Evolutionary conservation across 2,797 vertebrate species (phyloP).

Genomic region (Sarcophilus harrisii): DNA sequence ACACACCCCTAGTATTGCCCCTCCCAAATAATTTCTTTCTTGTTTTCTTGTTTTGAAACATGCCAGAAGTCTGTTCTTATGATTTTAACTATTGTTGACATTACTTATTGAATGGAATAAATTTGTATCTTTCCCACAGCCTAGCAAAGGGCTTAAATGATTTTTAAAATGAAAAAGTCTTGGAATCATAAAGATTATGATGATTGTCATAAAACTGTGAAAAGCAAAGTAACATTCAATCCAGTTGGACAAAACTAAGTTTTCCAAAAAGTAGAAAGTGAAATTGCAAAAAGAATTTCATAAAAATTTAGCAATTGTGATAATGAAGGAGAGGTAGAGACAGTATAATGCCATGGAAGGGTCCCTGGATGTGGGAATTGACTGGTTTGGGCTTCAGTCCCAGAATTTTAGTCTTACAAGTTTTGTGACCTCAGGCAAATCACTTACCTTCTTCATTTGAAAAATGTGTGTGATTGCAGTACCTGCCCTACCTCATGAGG

Average conservation of each 20-base stretch:
- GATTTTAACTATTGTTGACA: not conserved
- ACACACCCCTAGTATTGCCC: not conserved
- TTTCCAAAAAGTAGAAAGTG: conserved; percentile 55
- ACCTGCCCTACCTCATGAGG: not conserved
- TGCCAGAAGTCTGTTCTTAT: conserved; percentile 2
- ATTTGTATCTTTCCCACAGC: not conserved
- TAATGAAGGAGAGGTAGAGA: not conserved
- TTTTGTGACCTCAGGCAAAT: not conserved
- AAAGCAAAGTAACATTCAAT: conserved; percentile 1
- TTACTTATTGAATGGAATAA: conserved; percentile 3
- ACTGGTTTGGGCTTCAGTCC: not conserved
- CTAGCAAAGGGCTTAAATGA: not conserved
- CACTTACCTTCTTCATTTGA: not conserved
- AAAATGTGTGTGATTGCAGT: not conserved
- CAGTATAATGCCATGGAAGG: not conserved
- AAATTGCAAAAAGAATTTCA: conserved; percentile 56
- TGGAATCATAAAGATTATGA: not conserved
- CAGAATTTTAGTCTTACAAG: not conserved
- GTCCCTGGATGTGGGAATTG: not conserved
- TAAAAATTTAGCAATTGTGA: conserved; percentile 73
- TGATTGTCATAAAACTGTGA: conserved; percentile 5
- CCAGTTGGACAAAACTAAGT: conserved; percentile 13
- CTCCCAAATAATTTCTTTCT: conserved; percentile 7
- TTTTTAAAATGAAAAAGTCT: not conserved
- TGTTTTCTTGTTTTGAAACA: conserved; percentile 28